A percentile compares a stretch with the other conserved stretches of the same genome.
These are phyloP conservation scores for Zophobas atratus DNA, from an alignment of 1,140 invertebrate genomes.

Conservation along the genomic window DNA sequence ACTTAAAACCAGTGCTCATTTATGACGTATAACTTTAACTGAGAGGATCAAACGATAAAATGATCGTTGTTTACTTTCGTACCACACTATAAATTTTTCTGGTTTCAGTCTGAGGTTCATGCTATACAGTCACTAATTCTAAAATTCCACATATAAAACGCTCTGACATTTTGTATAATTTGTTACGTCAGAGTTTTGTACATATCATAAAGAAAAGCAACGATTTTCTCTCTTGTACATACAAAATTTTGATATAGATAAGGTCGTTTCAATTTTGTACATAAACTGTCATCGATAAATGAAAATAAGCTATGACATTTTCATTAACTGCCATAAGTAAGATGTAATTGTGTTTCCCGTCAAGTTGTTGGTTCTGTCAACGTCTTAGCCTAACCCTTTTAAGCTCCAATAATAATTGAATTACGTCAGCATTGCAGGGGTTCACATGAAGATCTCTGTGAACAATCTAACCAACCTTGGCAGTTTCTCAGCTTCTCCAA, in stretches of 20 bases:
- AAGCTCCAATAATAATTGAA: background rate
- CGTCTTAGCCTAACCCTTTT: background rate
- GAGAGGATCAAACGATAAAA: background rate
- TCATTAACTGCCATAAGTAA: conserved; percentile 32
- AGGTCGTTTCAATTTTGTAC: conserved; percentile 28
- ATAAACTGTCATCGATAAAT: conserved; percentile 39
- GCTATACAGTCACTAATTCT: background rate
- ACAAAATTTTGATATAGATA: conserved; percentile 27
- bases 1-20: background rate
- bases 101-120: background rate
- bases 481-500: too few species aligned
- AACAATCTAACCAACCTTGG: too few species aligned
- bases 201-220: conserved; percentile 58
- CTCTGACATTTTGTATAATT: conserved; percentile 28
- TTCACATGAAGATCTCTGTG: background rate
- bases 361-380: background rate
- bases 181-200: conserved; percentile 50
- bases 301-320: conserved; percentile 12
- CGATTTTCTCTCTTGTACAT: conserved; percentile 48
- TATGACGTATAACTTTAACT: too few species aligned
- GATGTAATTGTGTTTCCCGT: conserved; percentile 13
- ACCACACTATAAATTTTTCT: background rate
- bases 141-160: conserved; percentile 11
- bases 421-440: background rate
- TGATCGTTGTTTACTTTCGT: background rate